Evolutionary conservation across 2,113 vertebrate genomes (phyloP).

Genomic region (Pangasianodon gigas): DNA sequence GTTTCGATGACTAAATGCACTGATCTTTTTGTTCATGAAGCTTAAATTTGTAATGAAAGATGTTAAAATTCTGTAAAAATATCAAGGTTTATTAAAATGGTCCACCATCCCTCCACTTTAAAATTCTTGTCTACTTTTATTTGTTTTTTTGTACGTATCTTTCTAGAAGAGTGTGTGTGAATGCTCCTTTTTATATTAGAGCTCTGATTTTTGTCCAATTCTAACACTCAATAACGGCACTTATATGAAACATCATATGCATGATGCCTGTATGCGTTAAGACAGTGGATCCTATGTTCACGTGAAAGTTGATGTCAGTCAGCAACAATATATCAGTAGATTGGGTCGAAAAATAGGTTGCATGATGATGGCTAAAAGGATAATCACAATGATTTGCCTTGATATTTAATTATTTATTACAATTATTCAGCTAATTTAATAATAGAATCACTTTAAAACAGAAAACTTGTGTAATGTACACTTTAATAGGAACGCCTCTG

Average conservation of each 20-base stretch:
- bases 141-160: not conserved
- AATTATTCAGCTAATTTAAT: not conserved
- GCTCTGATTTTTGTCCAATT: not conserved
- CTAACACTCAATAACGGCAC: not conserved
- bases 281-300: not conserved
- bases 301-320: not conserved
- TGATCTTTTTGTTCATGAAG: slow-evolving; percentile 64
- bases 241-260: not conserved
- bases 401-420: not conserved
- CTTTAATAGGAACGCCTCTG: not conserved
- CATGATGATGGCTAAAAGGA: not conserved
- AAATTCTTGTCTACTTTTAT: not conserved
- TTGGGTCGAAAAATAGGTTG: not conserved
- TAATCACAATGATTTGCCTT: not conserved
- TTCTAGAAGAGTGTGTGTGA: not conserved
- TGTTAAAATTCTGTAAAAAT: slow-evolving; percentile 55
- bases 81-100: slow-evolving; percentile 66
- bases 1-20: slow-evolving; percentile 64
- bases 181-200: not conserved
- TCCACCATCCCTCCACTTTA: slow-evolving; percentile 67
- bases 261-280: not conserved
- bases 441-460: no score
- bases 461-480: no score
- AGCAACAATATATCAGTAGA: not conserved
- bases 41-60: slow-evolving; percentile 53